A percentile compares a stretch with the other conserved stretches of the same genome.
phyloP scores from a whole-genome alignment of 2,113 vertebrate species.

The Cyphomyrus discorhynchus region DNA sequence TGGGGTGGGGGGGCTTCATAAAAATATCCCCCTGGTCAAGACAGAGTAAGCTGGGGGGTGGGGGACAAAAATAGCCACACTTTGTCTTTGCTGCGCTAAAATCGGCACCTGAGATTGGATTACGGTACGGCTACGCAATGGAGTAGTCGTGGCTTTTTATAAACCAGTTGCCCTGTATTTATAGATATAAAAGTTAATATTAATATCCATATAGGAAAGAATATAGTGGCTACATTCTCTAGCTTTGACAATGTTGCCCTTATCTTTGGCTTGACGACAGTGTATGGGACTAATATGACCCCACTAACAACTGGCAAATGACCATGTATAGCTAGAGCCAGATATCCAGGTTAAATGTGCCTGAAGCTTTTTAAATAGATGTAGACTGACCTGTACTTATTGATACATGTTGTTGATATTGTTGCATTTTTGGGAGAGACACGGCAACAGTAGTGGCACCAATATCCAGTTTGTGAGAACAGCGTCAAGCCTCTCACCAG shows the following conservation, averaged over 20 bases:
- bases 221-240: background rate
- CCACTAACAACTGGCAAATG: background rate
- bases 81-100: conserved; percentile 49
- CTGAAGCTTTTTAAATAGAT: background rate
- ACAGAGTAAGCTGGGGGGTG: conserved; percentile 35
- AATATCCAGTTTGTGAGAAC: background rate
- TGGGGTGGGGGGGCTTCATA: conserved; percentile 34
- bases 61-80: conserved; percentile 45
- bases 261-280: background rate
- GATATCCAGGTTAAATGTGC: background rate
- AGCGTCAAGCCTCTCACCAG: background rate
- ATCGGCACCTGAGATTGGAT: conserved; percentile 41
- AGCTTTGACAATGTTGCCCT: conserved; percentile 7
- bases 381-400: background rate
- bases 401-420: background rate
- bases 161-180: conserved; percentile 49
- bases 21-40: conserved; percentile 37
- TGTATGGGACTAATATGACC: background rate
- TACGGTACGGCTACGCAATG: conserved; percentile 41
- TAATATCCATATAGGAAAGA: conserved; percentile 33
- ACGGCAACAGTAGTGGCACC: background rate
- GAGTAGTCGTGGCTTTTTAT: conserved; percentile 43
- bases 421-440: background rate
- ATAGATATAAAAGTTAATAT: conserved; percentile 39
- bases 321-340: background rate